Percentiles rank a stretch among this genome's conserved stretches.
phyloP scores from a whole-genome alignment of 2,888 invertebrate species.

The Lissonota sp. region DNA sequence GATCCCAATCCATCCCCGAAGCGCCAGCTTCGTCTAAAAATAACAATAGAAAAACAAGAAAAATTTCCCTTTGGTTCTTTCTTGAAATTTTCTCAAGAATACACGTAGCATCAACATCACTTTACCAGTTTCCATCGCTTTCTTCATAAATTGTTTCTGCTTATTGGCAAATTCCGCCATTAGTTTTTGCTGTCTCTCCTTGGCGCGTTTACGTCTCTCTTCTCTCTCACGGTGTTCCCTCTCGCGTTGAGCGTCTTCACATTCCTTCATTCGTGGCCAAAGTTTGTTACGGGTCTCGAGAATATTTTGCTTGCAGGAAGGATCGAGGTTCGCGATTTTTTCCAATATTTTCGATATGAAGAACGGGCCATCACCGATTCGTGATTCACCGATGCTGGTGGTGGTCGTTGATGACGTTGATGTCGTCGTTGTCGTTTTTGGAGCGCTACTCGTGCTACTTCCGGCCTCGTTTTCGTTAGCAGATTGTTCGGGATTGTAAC shows the following conservation, averaged over 20 bases:
- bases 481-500: slow-evolving; percentile 86
- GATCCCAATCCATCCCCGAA: slow-evolving; percentile 88
- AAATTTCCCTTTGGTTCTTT: too few species aligned
- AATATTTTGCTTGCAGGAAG: slow-evolving; percentile 89
- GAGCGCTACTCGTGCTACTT: slow-evolving; percentile 63
- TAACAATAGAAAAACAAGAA: neutral
- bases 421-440: neutral
- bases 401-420: too few species aligned
- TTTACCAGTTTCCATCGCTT: slow-evolving; percentile 87
- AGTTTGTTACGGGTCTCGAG: slow-evolving; percentile 89
- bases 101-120: slow-evolving; percentile 34
- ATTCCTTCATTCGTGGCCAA: slow-evolving; percentile 93
- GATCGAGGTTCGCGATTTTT: slow-evolving; percentile 90
- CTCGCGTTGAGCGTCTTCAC: slow-evolving; percentile 90
- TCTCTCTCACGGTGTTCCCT: slow-evolving; percentile 91
- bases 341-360: slow-evolving; percentile 93
- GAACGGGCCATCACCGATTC: slow-evolving; percentile 94
- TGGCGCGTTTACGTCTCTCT: slow-evolving; percentile 92
- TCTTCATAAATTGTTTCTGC: slow-evolving; percentile 96
- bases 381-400: slow-evolving; percentile 75
- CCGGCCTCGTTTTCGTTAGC: slow-evolving; percentile 76
- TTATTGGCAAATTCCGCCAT: slow-evolving; percentile 97
- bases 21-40: slow-evolving; percentile 82
- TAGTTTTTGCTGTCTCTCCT: slow-evolving; percentile 95
- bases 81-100: neutral